Evolutionary conservation across 2,113 vertebrate species (phyloP), one percentile per base, ranked within the genome.

Genomic region (Microtus richardsoni): DNA sequence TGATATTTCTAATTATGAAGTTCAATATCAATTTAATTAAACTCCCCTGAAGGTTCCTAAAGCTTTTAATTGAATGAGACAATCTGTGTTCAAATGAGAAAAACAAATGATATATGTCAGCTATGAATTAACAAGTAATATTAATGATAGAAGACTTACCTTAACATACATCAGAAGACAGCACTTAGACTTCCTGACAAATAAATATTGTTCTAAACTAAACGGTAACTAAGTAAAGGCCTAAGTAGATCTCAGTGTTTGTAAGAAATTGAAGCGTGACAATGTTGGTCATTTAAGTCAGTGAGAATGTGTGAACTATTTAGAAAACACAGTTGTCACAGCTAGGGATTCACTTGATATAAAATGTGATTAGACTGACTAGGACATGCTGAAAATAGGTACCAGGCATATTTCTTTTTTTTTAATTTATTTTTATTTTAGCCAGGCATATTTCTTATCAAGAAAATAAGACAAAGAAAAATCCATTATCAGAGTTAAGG

Each of bases 201-300:
- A 82, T 86, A 84, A 80, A 73, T 96, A 54, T 19, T 88, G 21
- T 49, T 58, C 84, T 73, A 95, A 95, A 87, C 54, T 33, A 75
- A 28, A 49, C 71, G 64, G 8, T 85, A 85, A 8, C 5, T 49
- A 11, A 73, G 5, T 47, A n/a, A 33, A 52, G 74, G 91, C 33
- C 82, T 66, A 16, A 82, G 62, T 66, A 21, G 9, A 49, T 71
- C 22, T 90, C 30, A 94, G 17, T 39, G 49, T 73, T 62, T 87
- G 60, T 78, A 78, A 73, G 21, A 77, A 66, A 70, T 80, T 96
- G 66, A 82, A 89, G 54, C 19, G 60, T 93, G 28, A n/a, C 30
- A 86, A 89, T 36, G 30, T 94, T 62, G 6, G 2, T 28, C 54
- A 89, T 87, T 90, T 78, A 90, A 90, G 30, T 66, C 21, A 89